A percentile compares a stretch with the other conserved stretches of the same genome.
Evolutionary conservation across 2,113 vertebrate genomes (phyloP).

Genomic region (Rhinolophus sinicus): DNA sequence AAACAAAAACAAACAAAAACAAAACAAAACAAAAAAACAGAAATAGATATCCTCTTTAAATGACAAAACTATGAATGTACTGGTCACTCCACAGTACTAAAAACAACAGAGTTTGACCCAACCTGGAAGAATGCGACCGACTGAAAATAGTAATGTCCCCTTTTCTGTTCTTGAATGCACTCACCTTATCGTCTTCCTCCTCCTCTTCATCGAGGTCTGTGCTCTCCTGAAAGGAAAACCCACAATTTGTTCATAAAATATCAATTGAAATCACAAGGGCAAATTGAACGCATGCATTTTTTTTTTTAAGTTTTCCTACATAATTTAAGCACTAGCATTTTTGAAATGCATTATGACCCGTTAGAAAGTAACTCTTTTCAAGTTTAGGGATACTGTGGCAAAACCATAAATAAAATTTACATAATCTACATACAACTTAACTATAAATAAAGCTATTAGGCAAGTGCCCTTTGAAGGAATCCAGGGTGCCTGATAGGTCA

Average conservation of each 20-base stretch:
- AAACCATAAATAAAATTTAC: constrained; percentile 47
- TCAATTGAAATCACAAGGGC: background rate
- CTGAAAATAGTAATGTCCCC: fast-evolving
- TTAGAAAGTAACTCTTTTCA: background rate
- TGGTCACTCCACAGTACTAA: background rate
- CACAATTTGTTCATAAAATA: background rate
- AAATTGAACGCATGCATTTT: background rate
- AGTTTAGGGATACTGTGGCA: background rate
- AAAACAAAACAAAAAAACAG: background rate
- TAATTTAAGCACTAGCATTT: background rate
- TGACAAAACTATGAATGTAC: background rate
- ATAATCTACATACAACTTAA: constrained; percentile 64
- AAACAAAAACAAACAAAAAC: too few relatives aligned
- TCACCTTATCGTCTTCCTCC: constrained; percentile 97
- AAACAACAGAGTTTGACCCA: background rate
- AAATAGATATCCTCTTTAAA: background rate
- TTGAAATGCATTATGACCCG: background rate
- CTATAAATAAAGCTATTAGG: constrained; percentile 75
- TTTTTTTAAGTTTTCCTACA: background rate
- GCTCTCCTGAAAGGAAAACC: constrained; percentile 89
- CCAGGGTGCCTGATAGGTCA: too few relatives aligned
- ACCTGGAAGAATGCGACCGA: fast-evolving
- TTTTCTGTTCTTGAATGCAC: background rate
- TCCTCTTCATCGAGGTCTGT: constrained; percentile 93
- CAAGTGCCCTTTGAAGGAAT: constrained; percentile 69